Base-by-base conservation (phyloP, 2,888 invertebrate genomes). In the Argynnis bischoffii region DNA sequence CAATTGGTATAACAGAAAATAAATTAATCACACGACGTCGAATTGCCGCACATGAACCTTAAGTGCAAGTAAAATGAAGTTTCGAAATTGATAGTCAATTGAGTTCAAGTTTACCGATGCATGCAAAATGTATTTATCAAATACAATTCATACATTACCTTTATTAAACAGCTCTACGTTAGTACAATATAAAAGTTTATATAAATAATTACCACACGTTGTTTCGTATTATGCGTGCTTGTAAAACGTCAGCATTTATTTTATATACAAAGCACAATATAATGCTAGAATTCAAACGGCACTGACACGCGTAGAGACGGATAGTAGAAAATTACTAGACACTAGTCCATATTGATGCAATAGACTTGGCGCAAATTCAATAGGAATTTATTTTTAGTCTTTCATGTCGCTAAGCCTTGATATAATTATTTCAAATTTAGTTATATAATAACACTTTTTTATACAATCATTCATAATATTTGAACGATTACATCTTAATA, bases 1-100 rank as follows among this genome's bases (percentile, higher is more conserved):
- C 89, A 86, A 88, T 90, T 86, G 87, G 81, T 82, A 81, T 89
- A 88, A 89, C 86, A 86, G 85, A 87, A 86, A 86, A 87, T 80
- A 84, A 78, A 88, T 88, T 86, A 89, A 90, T 89, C 85, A 88
- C 81, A 82, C 73, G 75, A 74, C 81, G 80, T 83, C 80, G 81
- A 83, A 83, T 78, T 78, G 79, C 78, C 75, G 77, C 78, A 51
- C 78, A 74, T 71, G 35, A 41, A 11, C 35, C 11, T 11, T 11
- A 75, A 78, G 77, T 70, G 11, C 75, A 79, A 75, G 87, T 84
- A 86, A 87, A 67, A 79, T 77, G 72, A 74, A 83, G 87, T 88
- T 87, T 89, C 81, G 89, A 87, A 90, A 90, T 88, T 89, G 78
- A 68, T 74, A 74, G 69, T 71, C 74, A 77, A 76, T 83, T 81